These are phyloP conservation scores for Gallinago media DNA, from an alignment of 2,113 vertebrate species.

Conservation along the genomic window DNA sequence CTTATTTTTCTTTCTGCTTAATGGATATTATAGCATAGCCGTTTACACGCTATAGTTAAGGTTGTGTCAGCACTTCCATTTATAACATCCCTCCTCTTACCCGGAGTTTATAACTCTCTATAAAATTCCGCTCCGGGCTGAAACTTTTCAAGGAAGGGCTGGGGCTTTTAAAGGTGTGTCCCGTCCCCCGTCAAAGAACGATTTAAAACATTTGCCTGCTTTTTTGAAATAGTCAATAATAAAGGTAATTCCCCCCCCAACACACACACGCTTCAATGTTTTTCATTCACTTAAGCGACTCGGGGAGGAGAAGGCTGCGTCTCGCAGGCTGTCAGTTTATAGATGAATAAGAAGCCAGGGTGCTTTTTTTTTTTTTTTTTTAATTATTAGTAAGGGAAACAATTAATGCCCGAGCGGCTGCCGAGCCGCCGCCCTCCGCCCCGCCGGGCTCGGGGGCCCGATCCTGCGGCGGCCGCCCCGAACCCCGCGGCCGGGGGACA, in stretches of 20 bases:
- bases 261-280: not conserved
- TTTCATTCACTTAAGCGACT: constrained; percentile 39
- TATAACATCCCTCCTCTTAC: constrained; percentile 71
- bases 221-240: not conserved
- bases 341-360: not conserved
- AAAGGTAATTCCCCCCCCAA: not conserved
- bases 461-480: not conserved
- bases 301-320: constrained; percentile 23
- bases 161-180: constrained; percentile 13
- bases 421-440: not conserved
- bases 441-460: not conserved
- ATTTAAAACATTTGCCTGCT: constrained; percentile 20
- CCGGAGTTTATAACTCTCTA: constrained; percentile 74
- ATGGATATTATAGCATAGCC: constrained; percentile 86
- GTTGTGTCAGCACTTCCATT: constrained; percentile 84
- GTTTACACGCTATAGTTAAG: constrained; percentile 82
- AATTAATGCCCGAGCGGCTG: not conserved
- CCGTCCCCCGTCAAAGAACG: not conserved
- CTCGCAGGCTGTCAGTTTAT: not conserved
- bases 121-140: constrained; percentile 68
- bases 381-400: not conserved
- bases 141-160: constrained; percentile 72
- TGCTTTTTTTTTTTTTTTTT: not conserved
- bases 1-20: constrained; percentile 88
- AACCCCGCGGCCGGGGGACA: not conserved